Conservation (phyloP, 2,888 invertebrate species). For the Pollenia labialis region DNA sequence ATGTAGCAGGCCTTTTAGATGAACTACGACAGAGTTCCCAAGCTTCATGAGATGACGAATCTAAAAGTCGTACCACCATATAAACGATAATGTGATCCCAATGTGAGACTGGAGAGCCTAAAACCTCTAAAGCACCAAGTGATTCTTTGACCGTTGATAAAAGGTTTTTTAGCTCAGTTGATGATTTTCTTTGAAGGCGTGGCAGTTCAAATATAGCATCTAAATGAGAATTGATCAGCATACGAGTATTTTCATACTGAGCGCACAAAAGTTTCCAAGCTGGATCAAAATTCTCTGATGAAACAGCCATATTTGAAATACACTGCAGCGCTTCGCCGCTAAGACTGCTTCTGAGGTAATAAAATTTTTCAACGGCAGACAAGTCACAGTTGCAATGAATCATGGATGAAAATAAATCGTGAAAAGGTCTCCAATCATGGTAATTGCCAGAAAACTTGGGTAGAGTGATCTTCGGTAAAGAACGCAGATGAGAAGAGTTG, state of each 20-base stretch:
- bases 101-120: slow-evolving; percentile 15
- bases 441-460: slow-evolving; percentile 45
- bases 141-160: slow-evolving; percentile 33
- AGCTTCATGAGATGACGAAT: slow-evolving; percentile 29
- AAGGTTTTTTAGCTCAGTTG: slow-evolving; percentile 2
- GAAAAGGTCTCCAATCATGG: slow-evolving; percentile 51
- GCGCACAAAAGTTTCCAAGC: slow-evolving; percentile 42
- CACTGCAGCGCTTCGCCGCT: slow-evolving; percentile 18
- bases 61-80: slow-evolving; percentile 25
- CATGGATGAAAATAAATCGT: slow-evolving; percentile 41
- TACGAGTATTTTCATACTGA: too few species aligned
- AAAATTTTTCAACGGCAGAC: slow-evolving; percentile 34
- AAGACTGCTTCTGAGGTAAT: slow-evolving; percentile 34
- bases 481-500: slow-evolving; percentile 24
- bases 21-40: slow-evolving; percentile 32
- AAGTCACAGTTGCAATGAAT: slow-evolving; percentile 11
- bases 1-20: slow-evolving; percentile 17
- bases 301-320: slow-evolving; percentile 15
- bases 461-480: slow-evolving; percentile 35
- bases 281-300: slow-evolving; percentile 32
- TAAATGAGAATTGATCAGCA: slow-evolving; percentile 31
- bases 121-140: slow-evolving; percentile 23
- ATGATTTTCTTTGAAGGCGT: slow-evolving; percentile 32
- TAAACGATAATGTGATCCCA: slow-evolving; percentile 36
- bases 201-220: slow-evolving; percentile 37